Evolutionary conservation across 2,113 vertebrate species (phyloP), one percentile per base, ranked within the genome.

Genomic region (Grallaria varia): DNA sequence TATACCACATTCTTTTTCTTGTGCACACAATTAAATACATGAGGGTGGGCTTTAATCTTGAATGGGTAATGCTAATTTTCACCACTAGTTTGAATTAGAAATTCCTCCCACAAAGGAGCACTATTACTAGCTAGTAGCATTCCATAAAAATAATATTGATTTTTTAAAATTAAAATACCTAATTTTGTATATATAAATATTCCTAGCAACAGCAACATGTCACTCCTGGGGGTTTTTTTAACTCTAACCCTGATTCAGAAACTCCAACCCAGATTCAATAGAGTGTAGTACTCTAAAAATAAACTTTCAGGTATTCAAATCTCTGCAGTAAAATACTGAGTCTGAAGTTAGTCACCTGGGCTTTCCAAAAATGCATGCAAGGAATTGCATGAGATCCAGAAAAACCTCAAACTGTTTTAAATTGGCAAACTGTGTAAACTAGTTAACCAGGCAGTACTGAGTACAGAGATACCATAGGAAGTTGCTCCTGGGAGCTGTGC

Each of bases 61-160:
- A 96, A 87, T 87, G 90, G 45, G 49, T 66, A 73, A 73, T 85
- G 71, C 37, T 91, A 85, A 79, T 93, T 87, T 89, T 87, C 79
- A 73, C 53, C 22, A 56, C 67, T 49, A 73, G 24, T 76, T 88
- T 90, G 59, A 85, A 68, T 90, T 66, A 58, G 0, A 86, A 66
- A 94, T 91, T 93, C 67, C 62, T 91, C 92, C 71, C 82, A 76
- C 87, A 85, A 62, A 63, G 14, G 15, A 90, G 44, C 11, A 56
- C 63, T 59, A 56, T 52, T 87, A 82, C 75, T 87, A 85, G 25
- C 39, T 82, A 53, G 40, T 45, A 79, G 37, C 2, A 5, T 82
- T 89, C 78, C 45, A 45, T 79, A 72, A 79, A 91, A 91, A 76
- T 45, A n/a, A n/a, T n/a, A n/a, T n/a, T n/a, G n/a, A n/a, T n/a